Conservation (phyloP, 1,140 invertebrate genomes). For the Homalodisca vitripennis region DNA sequence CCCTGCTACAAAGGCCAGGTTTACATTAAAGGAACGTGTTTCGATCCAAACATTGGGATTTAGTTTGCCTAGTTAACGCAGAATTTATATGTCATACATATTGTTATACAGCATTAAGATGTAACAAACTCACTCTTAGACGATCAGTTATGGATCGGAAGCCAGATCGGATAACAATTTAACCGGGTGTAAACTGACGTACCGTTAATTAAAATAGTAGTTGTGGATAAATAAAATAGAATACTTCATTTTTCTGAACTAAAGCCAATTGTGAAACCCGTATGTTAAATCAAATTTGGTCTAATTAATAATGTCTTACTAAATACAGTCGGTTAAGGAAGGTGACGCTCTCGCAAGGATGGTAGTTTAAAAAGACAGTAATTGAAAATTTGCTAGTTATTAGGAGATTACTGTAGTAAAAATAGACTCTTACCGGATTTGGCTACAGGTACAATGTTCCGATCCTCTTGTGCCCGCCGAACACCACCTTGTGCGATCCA, state of each 20-base stretch:
- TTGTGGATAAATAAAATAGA: too few species aligned
- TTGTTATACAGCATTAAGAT: neutral
- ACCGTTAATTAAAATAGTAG: too few species aligned
- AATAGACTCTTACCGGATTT: neutral
- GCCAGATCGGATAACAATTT: neutral
- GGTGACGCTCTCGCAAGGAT: neutral
- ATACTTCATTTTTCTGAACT: neutral
- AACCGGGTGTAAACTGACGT: too few species aligned
- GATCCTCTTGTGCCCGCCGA: conserved; percentile 34
- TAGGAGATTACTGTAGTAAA: neutral
- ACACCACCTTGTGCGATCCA: conserved; percentile 31
- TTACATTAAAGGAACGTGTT: neutral
- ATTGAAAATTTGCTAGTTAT: neutral
- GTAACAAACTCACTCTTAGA: neutral
- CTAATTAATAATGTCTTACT: neutral
- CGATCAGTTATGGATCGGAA: neutral
- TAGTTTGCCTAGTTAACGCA: neutral
- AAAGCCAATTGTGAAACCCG: neutral
- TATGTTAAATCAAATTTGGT: neutral
- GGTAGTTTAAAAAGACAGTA: neutral
- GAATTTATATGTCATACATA: neutral
- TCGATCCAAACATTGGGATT: neutral
- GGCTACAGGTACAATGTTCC: conserved; percentile 37
- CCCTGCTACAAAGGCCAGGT: neutral
- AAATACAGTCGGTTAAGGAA: neutral